phyloP scores from a whole-genome alignment of 2,113 vertebrate species.

The Peromyscus polionotus region DNA sequence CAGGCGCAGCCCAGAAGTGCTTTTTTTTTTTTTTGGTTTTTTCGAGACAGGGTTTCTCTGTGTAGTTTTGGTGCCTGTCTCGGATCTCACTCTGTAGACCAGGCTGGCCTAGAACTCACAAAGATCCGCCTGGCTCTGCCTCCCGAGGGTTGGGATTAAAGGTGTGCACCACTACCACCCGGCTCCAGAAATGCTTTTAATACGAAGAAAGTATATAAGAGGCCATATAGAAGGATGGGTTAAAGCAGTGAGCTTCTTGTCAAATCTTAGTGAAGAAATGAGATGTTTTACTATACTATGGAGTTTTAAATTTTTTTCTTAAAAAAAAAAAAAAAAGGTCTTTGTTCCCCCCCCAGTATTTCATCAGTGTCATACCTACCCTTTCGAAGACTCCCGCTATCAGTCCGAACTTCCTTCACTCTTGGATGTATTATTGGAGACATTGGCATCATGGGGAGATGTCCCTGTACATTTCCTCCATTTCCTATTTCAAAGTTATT shows the following conservation, averaged over 20 bases:
- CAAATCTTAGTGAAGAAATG: conserved; percentile 43
- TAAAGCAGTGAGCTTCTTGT: conserved; percentile 26
- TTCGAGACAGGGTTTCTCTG: too few species aligned
- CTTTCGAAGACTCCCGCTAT: conserved; percentile 92
- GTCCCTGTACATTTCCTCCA: conserved; percentile 87
- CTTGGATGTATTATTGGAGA: conserved; percentile 98
- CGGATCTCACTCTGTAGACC: not conserved
- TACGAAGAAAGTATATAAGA: not conserved
- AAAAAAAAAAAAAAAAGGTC: not conserved
- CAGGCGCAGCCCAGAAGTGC: not conserved
- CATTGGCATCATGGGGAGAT: conserved; percentile 94
- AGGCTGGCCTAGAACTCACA: not conserved
- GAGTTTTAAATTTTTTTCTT: conserved; percentile 44
- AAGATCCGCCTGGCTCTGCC: not conserved
- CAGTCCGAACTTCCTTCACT: conserved; percentile 96
- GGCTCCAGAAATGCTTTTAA: not conserved
- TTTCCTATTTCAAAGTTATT: conserved; percentile 93
- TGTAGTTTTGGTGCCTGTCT: too few species aligned
- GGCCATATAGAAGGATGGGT: not conserved
- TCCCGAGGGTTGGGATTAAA: not conserved
- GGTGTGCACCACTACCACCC: not conserved
- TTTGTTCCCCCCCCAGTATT: not conserved
- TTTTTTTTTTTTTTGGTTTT: not conserved
- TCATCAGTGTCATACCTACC: conserved; percentile 83
- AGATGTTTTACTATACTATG: conserved; percentile 46